Evolutionary conservation across 2,797 vertebrate species (phyloP).

Genomic region (Semaprochilodus insignis): DNA sequence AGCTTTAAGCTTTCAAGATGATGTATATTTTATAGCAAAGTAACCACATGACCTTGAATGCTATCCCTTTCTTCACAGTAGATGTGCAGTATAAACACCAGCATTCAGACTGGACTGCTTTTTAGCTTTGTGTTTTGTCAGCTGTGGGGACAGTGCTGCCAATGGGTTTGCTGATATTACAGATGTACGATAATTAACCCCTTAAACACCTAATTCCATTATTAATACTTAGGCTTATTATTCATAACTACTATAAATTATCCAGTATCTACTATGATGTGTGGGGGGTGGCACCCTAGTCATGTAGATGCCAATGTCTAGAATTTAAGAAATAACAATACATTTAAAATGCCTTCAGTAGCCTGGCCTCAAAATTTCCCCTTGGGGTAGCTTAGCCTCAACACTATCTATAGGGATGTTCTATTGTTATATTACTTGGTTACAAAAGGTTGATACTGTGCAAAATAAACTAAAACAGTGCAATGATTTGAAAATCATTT

Average conservation of each 20-base stretch:
- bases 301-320: too few relatives aligned
- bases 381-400: too few relatives aligned
- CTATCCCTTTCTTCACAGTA: slow-evolving; percentile 19
- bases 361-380: too few relatives aligned
- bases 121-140: slow-evolving; percentile 55
- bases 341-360: too few relatives aligned
- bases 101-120: slow-evolving; percentile 40
- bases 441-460: too few relatives aligned
- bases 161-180: slow-evolving; percentile 16
- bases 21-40: slow-evolving; percentile 40
- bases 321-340: background rate
- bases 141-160: slow-evolving; percentile 47
- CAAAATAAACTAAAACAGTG: too few relatives aligned
- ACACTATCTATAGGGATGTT: too few relatives aligned
- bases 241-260: background rate
- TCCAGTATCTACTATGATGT: background rate
- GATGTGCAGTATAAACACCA: slow-evolving; percentile 51
- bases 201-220: too few relatives aligned
- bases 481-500: too few relatives aligned
- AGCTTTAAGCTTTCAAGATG: slow-evolving; percentile 17
- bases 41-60: slow-evolving; percentile 41
- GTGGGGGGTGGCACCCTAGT: too few relatives aligned
- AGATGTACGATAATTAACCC: slow-evolving; percentile 29
- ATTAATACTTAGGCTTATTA: background rate
- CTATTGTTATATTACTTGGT: too few relatives aligned